A percentile compares a stretch with the other conserved stretches of the same genome.
phyloP scores from a whole-genome alignment of 2,113 vertebrate species.

The Eptatretus burgeri region DNA sequence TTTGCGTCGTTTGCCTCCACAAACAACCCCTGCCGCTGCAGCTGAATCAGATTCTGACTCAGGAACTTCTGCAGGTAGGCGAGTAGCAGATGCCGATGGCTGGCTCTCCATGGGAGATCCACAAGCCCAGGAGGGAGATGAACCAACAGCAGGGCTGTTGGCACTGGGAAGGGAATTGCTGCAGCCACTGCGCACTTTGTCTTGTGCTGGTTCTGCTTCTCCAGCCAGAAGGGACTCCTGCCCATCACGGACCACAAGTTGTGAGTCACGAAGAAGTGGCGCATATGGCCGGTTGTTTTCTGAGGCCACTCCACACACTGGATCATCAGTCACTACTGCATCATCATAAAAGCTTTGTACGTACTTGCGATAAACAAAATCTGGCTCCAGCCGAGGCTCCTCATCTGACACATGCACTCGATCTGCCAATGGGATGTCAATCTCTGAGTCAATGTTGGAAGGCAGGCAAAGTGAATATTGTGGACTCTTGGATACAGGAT shows the following conservation, averaged over 20 bases:
- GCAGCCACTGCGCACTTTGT: background rate
- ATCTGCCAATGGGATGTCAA: background rate
- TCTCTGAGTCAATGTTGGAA: too few relatives aligned
- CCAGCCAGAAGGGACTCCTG: background rate
- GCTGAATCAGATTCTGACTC: background rate
- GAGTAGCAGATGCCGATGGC: slow-evolving; percentile 3
- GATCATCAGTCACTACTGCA: background rate
- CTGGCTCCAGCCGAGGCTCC: background rate
- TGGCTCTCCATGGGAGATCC: slow-evolving; percentile 6
- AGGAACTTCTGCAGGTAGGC: background rate
- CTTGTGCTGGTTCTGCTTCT: background rate
- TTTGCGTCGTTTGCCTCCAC: background rate
- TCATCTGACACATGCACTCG: background rate
- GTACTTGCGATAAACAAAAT: background rate
- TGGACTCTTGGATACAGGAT: too few relatives aligned
- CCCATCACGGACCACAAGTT: background rate
- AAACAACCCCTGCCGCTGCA: background rate
- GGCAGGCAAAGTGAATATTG: too few relatives aligned
- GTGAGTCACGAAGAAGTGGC: background rate
- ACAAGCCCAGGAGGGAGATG: slow-evolving; percentile 1
- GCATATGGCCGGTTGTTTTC: slow-evolving; percentile 1
- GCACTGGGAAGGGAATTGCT: slow-evolving; percentile 1
- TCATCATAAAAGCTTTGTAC: background rate
- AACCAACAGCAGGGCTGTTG: slow-evolving; percentile 2
- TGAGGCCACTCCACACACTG: background rate